Conservation (phyloP, 2,888 invertebrate species). For the Agrypnus murinus region DNA sequence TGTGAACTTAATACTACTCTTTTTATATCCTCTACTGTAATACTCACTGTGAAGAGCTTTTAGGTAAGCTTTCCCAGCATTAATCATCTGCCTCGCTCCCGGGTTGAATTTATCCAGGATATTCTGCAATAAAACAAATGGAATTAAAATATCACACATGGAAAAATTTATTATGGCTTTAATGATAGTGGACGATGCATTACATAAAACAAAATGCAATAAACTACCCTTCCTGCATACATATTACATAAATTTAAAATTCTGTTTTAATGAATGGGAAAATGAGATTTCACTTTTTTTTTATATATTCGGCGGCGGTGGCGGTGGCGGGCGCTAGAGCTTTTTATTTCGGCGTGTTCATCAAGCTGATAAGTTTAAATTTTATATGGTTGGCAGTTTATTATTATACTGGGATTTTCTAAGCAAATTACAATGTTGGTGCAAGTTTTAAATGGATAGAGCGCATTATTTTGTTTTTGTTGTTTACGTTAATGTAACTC, state of each 20-base stretch:
- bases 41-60: slow-evolving; percentile 95
- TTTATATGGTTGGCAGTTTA: no score
- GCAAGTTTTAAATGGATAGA: no score
- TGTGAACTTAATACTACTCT: slow-evolving; percentile 17
- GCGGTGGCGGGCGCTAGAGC: neutral
- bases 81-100: slow-evolving; percentile 93
- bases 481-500: no score
- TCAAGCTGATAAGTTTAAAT: no score
- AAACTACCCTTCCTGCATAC: neutral
- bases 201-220: slow-evolving; percentile 7
- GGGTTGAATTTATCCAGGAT: slow-evolving; percentile 98
- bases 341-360: neutral
- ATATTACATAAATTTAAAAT: slow-evolving; percentile 12
- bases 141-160: slow-evolving; percentile 46
- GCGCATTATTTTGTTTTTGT: no score
- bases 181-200: slow-evolving; percentile 16
- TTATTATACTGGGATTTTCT: no score
- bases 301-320: no score
- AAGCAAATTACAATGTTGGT: neutral
- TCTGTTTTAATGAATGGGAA: no score
- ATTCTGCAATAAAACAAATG: slow-evolving; percentile 83
- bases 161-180: slow-evolving; percentile 36
- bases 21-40: no score
- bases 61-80: slow-evolving; percentile 94
- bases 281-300: no score